A percentile compares a stretch with the other conserved stretches of the same genome.
These are phyloP conservation scores for Hystrix cristata DNA, from an alignment of 2,113 vertebrate genomes.

Conservation along the genomic window DNA sequence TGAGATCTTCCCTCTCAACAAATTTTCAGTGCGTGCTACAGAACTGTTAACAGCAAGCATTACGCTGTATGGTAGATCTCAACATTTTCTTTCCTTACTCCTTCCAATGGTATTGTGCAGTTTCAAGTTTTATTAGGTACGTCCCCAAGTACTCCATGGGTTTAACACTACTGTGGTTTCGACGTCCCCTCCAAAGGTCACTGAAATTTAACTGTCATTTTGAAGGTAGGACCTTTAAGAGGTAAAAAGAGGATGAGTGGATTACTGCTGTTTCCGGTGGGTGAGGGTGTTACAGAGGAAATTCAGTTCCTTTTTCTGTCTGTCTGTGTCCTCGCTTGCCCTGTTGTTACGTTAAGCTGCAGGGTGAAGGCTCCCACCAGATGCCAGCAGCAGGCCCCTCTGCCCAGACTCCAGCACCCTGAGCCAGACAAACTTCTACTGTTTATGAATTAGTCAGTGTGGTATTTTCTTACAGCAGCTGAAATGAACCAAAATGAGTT, in stretches of 20 bases:
- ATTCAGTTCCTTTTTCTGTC: background rate
- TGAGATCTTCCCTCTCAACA: background rate
- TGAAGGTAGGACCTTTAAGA: too few relatives aligned
- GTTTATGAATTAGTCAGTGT: background rate
- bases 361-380: background rate
- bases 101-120: background rate
- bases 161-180: background rate
- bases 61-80: background rate
- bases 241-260: background rate
- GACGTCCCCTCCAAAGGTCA: background rate
- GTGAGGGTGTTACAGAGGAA: too few relatives aligned
- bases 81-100: background rate
- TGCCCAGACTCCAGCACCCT: background rate
- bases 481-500: background rate
- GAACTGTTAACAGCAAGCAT: background rate
- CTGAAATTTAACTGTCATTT: background rate
- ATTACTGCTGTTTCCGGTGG: rapidly evolving
- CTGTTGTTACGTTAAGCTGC: rapidly evolving
- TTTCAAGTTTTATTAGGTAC: background rate
- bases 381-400: background rate
- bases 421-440: background rate
- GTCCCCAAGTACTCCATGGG: background rate
- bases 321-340: background rate
- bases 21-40: background rate
- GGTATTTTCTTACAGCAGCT: background rate